A percentile compares a stretch with the other conserved stretches of the same genome.
Evolutionary conservation across 2,113 vertebrate species (phyloP).

Genomic region (chimpanzee (Pan troglodytes)): NHGRI_mPanTro3-v2.1_pri NC_072402.2:52877501-52878000

Average conservation of each 20-base stretch:
- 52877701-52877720: neutral
- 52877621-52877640: neutral
- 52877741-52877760: neutral
- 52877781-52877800: neutral
- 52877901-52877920: neutral
- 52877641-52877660: neutral
- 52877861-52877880: neutral
- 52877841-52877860: neutral
- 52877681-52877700: neutral
- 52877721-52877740: neutral
- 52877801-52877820: neutral
- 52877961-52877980: neutral
- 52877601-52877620: neutral
- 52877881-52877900: neutral
- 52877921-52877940: neutral
- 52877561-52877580: neutral
- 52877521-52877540: neutral
- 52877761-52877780: neutral
- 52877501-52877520: neutral
- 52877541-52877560: neutral
- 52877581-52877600: neutral
- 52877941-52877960: neutral
- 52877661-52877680: neutral
- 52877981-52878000: neutral
- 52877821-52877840: neutral